Percentiles rank a stretch among this genome's conserved stretches.
Evolutionary conservation across 2,113 vertebrate genomes (phyloP).

Genomic region (Siphamia tubifer): DNA sequence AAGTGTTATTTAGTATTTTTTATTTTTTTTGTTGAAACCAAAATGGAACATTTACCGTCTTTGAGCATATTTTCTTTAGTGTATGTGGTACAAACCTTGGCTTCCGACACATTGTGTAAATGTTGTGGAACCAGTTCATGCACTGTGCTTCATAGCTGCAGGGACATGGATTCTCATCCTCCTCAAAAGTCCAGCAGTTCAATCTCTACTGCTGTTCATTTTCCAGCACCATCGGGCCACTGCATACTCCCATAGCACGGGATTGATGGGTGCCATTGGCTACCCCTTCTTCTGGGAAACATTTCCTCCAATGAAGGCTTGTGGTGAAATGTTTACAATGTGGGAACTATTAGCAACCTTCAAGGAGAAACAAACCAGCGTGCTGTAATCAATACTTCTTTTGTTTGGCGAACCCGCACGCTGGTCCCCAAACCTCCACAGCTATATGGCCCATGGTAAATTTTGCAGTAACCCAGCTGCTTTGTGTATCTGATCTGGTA

Average conservation of each 20-base stretch:
- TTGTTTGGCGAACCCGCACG: constrained; percentile 63
- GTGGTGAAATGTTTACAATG: constrained; percentile 74
- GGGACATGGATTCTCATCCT: constrained; percentile 35
- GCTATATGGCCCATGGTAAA: constrained; percentile 23
- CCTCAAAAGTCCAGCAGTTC: constrained; percentile 5
- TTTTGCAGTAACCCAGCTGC: constrained; percentile 44
- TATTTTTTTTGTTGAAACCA: constrained; percentile 57
- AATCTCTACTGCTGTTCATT: constrained; percentile 20
- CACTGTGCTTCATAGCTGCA: constrained; percentile 50
- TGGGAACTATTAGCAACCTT: constrained; percentile 70
- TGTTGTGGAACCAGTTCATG: constrained; percentile 63
- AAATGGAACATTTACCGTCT: constrained; percentile 56
- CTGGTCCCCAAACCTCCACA: constrained; percentile 14
- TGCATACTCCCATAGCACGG: constrained; percentile 46
- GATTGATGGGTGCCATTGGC: constrained; percentile 66
- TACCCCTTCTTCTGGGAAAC: constrained; percentile 71
- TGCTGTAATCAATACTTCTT: constrained; percentile 69
- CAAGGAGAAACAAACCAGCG: constrained; percentile 51
- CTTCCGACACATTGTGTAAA: constrained; percentile 44
- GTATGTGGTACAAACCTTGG: constrained; percentile 60
- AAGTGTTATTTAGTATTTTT: constrained; percentile 66
- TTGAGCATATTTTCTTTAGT: constrained; percentile 67
- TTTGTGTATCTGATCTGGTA: constrained; percentile 16
- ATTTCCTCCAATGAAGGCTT: constrained; percentile 59
- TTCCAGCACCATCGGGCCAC: constrained; percentile 51